phyloP scores from a whole-genome alignment of 1,140 invertebrate species.

The Nasonia vitripennis region DNA sequence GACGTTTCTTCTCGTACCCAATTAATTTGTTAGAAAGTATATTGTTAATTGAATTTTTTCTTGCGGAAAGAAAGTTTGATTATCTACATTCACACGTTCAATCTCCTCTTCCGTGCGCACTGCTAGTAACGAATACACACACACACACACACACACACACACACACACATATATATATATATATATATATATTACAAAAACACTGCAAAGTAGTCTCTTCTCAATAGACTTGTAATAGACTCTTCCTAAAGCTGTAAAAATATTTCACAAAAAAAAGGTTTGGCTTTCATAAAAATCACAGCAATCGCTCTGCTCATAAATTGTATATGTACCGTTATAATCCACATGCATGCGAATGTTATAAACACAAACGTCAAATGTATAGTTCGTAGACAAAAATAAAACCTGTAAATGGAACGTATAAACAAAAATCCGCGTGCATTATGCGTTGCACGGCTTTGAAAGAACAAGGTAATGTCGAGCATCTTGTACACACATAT shows the following conservation, averaged over 20 bases:
- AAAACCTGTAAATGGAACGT: neutral
- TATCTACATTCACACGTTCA: too few species aligned
- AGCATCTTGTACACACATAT: neutral
- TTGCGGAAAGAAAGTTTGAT: too few species aligned
- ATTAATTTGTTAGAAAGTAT: too few species aligned
- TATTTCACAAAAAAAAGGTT: neutral
- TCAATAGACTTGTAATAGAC: neutral
- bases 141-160: neutral
- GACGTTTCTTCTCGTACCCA: too few species aligned
- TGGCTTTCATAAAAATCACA: neutral
- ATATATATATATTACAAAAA: neutral
- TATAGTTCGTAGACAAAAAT: neutral
- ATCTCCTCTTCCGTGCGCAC: neutral
- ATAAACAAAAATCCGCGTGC: neutral
- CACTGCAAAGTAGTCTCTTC: neutral
- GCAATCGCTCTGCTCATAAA: neutral
- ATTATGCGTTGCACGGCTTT: conserved; percentile 26
- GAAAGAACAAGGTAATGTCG: neutral
- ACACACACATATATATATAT: neutral
- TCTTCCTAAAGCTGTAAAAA: neutral
- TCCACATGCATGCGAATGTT: conserved; percentile 22
- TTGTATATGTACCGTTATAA: neutral
- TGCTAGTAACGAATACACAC: neutral
- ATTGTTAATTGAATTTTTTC: too few species aligned
- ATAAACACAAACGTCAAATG: neutral